phyloP scores from a whole-genome alignment of 2,113 vertebrate species.

The Galeopterus variegatus region DNA sequence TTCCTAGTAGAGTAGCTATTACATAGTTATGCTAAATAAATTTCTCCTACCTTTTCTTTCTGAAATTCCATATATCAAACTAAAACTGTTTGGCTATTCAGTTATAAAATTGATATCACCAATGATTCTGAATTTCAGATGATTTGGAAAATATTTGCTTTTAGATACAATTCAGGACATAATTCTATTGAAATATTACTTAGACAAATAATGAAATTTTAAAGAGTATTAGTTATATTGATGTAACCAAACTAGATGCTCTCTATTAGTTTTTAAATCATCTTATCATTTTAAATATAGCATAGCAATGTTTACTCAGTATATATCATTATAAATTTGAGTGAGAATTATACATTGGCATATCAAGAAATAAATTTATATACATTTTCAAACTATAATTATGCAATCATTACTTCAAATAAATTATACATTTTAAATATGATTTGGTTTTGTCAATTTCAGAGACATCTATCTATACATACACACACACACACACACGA shows the following conservation, averaged over 20 bases:
- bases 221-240: neutral
- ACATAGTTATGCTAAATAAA: neutral
- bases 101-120: neutral
- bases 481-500: neutral
- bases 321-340: neutral
- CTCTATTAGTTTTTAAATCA: neutral
- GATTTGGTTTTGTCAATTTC: conserved; percentile 9
- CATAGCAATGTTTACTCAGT: neutral
- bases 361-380: neutral
- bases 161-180: neutral
- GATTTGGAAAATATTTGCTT: neutral
- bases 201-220: neutral
- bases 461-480: neutral
- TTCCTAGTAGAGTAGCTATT: neutral
- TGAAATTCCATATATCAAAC: neutral
- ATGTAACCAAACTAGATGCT: neutral
- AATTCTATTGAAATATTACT: conserved; percentile 50
- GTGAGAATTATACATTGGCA: neutral
- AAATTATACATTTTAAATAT: neutral
- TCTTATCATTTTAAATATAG: conserved; percentile 18
- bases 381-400: conserved; percentile 13
- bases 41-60: neutral
- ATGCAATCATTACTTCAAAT: neutral
- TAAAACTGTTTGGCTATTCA: neutral
- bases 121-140: neutral